Conservation (phyloP, 2,113 vertebrate genomes). For the Rissa tridactyla region DNA sequence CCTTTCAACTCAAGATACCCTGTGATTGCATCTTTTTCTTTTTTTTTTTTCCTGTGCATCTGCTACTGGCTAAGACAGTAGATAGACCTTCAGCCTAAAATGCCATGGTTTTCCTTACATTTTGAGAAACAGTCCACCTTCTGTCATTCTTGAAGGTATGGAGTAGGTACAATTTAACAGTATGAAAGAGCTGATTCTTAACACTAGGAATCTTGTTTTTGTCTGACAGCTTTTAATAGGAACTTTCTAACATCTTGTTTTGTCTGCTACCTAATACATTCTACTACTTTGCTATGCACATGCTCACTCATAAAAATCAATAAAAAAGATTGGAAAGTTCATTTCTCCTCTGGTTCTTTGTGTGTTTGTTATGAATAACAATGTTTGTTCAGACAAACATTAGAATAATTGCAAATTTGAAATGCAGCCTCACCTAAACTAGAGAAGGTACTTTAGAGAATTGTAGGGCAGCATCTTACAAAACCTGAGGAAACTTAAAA, state of each 20-base stretch:
- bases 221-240: neutral
- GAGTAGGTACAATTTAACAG: neutral
- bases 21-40: neutral
- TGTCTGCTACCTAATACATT: neutral
- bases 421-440: neutral
- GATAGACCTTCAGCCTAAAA: neutral
- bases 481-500: neutral
- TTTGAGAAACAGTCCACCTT: neutral
- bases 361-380: neutral
- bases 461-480: neutral
- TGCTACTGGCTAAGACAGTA: neutral
- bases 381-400: neutral
- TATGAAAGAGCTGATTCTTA: neutral
- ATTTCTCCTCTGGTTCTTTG: neutral
- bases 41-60: neutral
- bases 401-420: neutral
- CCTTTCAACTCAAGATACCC: neutral
- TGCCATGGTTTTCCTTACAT: neutral
- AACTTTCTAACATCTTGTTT: neutral
- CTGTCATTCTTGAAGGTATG: neutral
- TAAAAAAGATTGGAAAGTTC: neutral
- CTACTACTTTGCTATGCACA: neutral
- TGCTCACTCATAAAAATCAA: neutral
- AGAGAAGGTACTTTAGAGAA: neutral
- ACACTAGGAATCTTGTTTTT: neutral